Conservation (phyloP, 2,888 invertebrate species). For the Petrophora chlorosata region DNA sequence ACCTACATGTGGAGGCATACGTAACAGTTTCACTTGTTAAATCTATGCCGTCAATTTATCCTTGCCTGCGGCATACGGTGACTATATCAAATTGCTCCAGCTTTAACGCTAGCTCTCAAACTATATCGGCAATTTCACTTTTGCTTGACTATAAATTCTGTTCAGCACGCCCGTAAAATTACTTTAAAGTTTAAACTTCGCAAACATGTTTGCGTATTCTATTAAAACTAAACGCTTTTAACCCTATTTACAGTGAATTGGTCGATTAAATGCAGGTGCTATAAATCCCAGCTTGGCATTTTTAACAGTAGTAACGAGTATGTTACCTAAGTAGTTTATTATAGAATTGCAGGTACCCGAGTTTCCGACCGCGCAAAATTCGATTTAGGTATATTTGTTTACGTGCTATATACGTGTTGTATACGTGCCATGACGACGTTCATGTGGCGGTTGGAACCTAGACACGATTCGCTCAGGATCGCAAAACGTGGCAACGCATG, state of each 20-base stretch:
- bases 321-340: background rate
- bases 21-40: too few species aligned
- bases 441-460: too few species aligned
- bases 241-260: constrained; percentile 15
- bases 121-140: constrained; percentile 9
- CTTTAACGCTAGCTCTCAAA: background rate
- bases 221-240: constrained; percentile 22
- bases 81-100: background rate
- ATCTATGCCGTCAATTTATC: too few species aligned
- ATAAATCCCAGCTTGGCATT: constrained; percentile 1
- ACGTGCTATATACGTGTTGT: too few species aligned
- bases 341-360: background rate
- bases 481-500: too few species aligned
- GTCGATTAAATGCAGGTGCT: constrained; percentile 18
- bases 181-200: constrained; percentile 7
- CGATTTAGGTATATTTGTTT: too few species aligned
- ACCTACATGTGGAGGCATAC: too few species aligned
- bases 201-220: constrained; percentile 26
- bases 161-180: constrained; percentile 10
- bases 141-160: constrained; percentile 12
- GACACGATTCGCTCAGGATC: too few species aligned
- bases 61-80: too few species aligned
- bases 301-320: background rate
- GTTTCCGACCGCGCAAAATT: too few species aligned
- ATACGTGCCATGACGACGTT: too few species aligned